Evolutionary conservation across 1,140 invertebrate species (phyloP), one percentile per base, ranked within the genome.

Genomic region (Mylabris phalerata): DNA sequence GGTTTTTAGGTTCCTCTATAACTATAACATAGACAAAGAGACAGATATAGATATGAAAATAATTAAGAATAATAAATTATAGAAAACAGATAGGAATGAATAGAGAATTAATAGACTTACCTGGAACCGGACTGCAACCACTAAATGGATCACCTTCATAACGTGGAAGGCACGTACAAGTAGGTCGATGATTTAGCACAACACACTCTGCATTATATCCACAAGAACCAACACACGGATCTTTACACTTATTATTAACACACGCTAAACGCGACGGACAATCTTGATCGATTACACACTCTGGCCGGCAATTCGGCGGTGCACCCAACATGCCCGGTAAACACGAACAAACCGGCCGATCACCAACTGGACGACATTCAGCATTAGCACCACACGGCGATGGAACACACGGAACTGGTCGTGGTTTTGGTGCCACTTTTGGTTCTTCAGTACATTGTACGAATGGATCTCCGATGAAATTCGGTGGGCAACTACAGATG

Each of bases 381-480:
- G 90, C 82, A 70, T 93, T 90, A 0, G 87, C 81, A 4, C 91
- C 91, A 73, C 92, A 94, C 1, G 88, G 89, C 50, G 87, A 89
- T 40, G 88, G 87, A 43, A 85, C 66, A 65, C 90, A 92, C 9
- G 88, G 88, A 68, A 86, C 82, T 9, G 72, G 74, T 13, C 72
- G 65, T 38, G 75, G 64, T 58, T 73, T 67, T 44, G 61, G 50
- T 48, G 41, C 42, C 9, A 19, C 1, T 48, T 62, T 52, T 41
- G 45, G 69, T 38, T 69, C 67, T 60, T 45, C 61, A 65, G 40
- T 57, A 68, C 91, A 94, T 67, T 84, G 77, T 3, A 86, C 80
- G 65, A 92, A 91, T 25, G 91, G 90, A 84, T 93, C 89, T n/a
- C 90, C 90, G 2, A 82, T 79, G 50, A 80, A 84, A 11, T 83